Base-by-base conservation (phyloP, 2,888 invertebrate genomes). In the Sarcophaga variegata region DNA sequence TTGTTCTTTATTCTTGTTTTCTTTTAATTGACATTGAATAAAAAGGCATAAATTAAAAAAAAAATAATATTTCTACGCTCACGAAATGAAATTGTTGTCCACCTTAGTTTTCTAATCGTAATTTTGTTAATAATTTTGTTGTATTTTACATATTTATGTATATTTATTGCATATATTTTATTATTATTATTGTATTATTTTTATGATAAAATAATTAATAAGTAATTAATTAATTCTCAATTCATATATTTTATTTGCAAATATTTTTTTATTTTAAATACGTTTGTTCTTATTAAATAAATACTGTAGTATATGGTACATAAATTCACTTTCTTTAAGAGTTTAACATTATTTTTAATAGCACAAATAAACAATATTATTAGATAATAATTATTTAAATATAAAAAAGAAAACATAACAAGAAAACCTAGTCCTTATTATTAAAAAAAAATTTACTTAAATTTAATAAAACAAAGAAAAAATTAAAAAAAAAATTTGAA, bases 401-500 rank as follows among this genome's bases (percentile, higher is more conserved):
- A 45, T 45, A 22, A 64, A 62, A 54, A 54, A 72, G 11, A 54
- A 87, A 81, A 49, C 77, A 66, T 59, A 71, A 69, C 49, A 67
- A 66, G 60, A 67, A 88, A 75, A 88, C 87, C 89, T 89, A 89
- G 89, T 89, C 88, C 81, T 81, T 84, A 87, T 84, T 77, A 74
- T 81, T 54, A 62, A 78, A 70, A 77, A 49, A 66, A 72, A 83
- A 64, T 66, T 66, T 54, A 54, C 37, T 37, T 37, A 54, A 54
- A 54, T 54, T 54, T 54, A 54, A 37, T 37, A 54, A 54, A 54
- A 49, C 49, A 49, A 49, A 4, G 27, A 77, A 71, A 67, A 49
- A 64, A 63, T 60, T 82, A 86, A 81, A 37, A 10, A 37, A 1
- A 37, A 10, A 37, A 37, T 37, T 37, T 37, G 2, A 37, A 37